phyloP scores from a whole-genome alignment of 2,797 vertebrate species.

The Tinamus major region DNA sequence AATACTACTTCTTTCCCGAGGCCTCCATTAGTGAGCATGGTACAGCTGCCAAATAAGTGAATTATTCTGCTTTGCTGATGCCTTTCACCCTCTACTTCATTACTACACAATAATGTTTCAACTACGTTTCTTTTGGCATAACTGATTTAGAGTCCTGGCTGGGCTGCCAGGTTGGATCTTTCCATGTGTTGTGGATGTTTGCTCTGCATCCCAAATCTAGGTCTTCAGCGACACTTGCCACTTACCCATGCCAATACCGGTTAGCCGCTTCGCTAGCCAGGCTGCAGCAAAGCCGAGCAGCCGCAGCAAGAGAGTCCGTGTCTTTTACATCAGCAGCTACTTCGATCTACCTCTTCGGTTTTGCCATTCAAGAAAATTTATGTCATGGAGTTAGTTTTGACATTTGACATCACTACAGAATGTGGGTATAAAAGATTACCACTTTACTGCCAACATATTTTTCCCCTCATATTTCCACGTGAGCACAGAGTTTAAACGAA shows the following conservation, averaged over 20 bases:
- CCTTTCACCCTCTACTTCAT: not conserved
- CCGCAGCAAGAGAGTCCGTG: slow-evolving; percentile 33
- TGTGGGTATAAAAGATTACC: not conserved
- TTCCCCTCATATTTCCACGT: not conserved
- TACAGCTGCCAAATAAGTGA: not conserved
- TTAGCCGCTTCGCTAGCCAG: slow-evolving; percentile 59
- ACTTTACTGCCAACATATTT: not conserved
- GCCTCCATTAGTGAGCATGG: not conserved
- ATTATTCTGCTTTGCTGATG: not conserved
- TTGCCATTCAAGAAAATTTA: slow-evolving; percentile 12
- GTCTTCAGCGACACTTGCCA: slow-evolving; percentile 66
- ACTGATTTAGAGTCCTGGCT: not conserved
- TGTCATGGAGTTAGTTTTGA: slow-evolving; percentile 1
- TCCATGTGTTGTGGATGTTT: slow-evolving; percentile 41
- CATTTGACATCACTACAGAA: not conserved
- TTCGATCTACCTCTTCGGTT: slow-evolving; percentile 32
- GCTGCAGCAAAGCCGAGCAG: slow-evolving; percentile 29
- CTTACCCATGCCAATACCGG: slow-evolving; percentile 62
- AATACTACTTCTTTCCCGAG: not conserved
- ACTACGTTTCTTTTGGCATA: slow-evolving; percentile 17
- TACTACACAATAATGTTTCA: not conserved
- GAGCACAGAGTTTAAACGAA: not conserved
- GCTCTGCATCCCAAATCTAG: slow-evolving; percentile 61
- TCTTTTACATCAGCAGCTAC: slow-evolving; percentile 52
- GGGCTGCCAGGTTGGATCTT: slow-evolving; percentile 54